Percentiles rank a stretch among this genome's conserved stretches.
These are phyloP conservation scores for Cistogaster globosa DNA, from an alignment of 2,888 invertebrate genomes.

Conservation along the genomic window DNA sequence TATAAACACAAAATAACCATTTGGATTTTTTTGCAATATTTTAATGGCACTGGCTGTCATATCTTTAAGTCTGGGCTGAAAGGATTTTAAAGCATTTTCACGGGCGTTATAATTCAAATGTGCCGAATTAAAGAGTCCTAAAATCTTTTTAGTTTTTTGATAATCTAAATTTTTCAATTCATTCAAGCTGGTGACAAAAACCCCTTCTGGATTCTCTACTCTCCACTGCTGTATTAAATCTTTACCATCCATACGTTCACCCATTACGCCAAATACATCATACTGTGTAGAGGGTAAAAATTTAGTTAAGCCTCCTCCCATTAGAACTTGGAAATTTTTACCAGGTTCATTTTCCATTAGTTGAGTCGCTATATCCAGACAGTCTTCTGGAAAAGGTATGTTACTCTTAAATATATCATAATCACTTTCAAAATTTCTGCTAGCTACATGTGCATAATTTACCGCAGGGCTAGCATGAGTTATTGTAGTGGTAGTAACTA, in stretches of 20 bases:
- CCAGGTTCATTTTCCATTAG: slow-evolving; percentile 88
- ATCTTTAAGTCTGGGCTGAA: slow-evolving; percentile 86
- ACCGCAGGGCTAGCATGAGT: slow-evolving; percentile 92
- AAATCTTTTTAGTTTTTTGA: slow-evolving; percentile 83
- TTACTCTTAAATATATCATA: slow-evolving; percentile 82
- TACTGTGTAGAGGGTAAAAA: slow-evolving; percentile 85
- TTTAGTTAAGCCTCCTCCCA: slow-evolving; percentile 89
- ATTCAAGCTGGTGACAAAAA: slow-evolving; percentile 85
- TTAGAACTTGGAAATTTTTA: slow-evolving; percentile 87
- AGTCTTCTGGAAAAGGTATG: slow-evolving; percentile 77
- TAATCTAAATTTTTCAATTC: slow-evolving; percentile 84
- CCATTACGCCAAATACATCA: slow-evolving; percentile 83
- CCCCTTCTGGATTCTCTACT: slow-evolving; percentile 83
- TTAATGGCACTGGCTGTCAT: slow-evolving; percentile 87
- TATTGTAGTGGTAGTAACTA: slow-evolving; percentile 90
- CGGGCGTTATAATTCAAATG: slow-evolving; percentile 85
- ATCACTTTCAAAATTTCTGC: slow-evolving; percentile 89
- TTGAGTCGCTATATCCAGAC: slow-evolving; percentile 90
- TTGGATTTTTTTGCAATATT: slow-evolving; percentile 84
- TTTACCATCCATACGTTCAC: slow-evolving; percentile 85
- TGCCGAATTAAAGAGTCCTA: slow-evolving; percentile 84
- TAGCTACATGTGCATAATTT: slow-evolving; percentile 85
- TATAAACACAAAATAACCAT: slow-evolving; percentile 86
- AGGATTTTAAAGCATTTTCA: slow-evolving; percentile 77
- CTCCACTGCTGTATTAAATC: slow-evolving; percentile 88